Percentiles rank a stretch among this genome's conserved stretches.
These are phyloP conservation scores for Hyla sarda DNA, from an alignment of 2,113 vertebrate species.

Conservation along the genomic window DNA sequence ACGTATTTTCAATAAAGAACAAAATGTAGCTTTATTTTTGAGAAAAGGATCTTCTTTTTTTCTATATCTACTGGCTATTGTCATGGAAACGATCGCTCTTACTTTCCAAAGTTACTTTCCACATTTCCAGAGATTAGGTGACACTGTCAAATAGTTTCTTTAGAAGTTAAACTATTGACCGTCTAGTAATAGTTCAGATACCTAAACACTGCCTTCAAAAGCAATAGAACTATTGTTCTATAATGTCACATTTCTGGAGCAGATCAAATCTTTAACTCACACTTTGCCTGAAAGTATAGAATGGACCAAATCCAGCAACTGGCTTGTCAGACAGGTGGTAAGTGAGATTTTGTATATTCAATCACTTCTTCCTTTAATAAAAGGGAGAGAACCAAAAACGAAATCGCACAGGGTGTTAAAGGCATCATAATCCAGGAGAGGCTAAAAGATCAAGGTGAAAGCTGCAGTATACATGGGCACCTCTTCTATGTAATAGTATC, in stretches of 20 bases:
- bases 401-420: slow-evolving; percentile 4
- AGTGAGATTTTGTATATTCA: not conserved
- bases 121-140: not conserved
- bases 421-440: slow-evolving; percentile 13
- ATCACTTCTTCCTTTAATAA: not conserved
- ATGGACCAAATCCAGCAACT: not conserved
- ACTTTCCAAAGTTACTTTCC: not conserved
- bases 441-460: slow-evolving; percentile 36
- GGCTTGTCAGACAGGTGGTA: slow-evolving; percentile 11
- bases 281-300: not conserved
- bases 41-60: not conserved
- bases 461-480: not conserved
- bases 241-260: not conserved
- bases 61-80: not conserved
- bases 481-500: not conserved
- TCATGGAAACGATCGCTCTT: not conserved
- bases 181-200: not conserved
- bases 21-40: no score
- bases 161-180: not conserved
- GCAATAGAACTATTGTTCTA: not conserved
- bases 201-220: not conserved
- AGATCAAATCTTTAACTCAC: not conserved
- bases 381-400: not conserved
- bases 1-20: no score
- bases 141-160: not conserved